phyloP scores from a whole-genome alignment of 2,888 invertebrate genomes.

The Ephialtes manifestator region DNA sequence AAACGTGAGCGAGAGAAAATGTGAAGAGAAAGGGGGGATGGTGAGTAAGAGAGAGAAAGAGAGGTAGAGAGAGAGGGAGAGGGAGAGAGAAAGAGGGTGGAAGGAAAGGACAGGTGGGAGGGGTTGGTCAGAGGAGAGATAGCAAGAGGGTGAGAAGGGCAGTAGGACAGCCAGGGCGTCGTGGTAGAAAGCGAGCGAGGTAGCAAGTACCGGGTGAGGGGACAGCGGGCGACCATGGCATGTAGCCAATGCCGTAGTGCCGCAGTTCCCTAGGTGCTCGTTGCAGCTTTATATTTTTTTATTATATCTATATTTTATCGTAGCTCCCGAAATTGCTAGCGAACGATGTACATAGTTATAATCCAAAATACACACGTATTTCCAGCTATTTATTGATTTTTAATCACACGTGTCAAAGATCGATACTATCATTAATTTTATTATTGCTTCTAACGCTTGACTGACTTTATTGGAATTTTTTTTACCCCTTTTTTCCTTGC shows the following conservation, averaged over 20 bases:
- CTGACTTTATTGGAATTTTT: too few relatives aligned
- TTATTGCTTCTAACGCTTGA: neutral
- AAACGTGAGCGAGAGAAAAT: too few relatives aligned
- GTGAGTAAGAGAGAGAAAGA: too few relatives aligned
- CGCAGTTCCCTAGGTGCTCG: constrained; percentile 78
- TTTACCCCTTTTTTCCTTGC: too few relatives aligned
- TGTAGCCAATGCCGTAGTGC: constrained; percentile 82
- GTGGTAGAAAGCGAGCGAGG: constrained; percentile 58
- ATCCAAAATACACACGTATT: constrained; percentile 14
- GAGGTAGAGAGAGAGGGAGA: constrained; percentile 57
- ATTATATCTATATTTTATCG: constrained; percentile 68
- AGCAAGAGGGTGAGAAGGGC: constrained; percentile 70
- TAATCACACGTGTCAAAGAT: constrained; percentile 35
- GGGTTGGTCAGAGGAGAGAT: constrained; percentile 68
- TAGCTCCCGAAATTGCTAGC: constrained; percentile 49
- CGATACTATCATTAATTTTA: constrained; percentile 29
- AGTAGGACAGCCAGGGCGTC: constrained; percentile 69
- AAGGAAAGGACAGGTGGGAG: constrained; percentile 48
- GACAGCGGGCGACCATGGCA: constrained; percentile 76
- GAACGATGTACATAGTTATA: constrained; percentile 24
- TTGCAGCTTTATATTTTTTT: constrained; percentile 72
- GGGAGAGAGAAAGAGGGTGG: constrained; percentile 24
- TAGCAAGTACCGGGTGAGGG: constrained; percentile 71
- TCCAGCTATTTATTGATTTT: constrained; percentile 41
- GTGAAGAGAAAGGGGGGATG: too few relatives aligned